phyloP scores from a whole-genome alignment of 2,113 vertebrate species.

The Strix uralensis region DNA sequence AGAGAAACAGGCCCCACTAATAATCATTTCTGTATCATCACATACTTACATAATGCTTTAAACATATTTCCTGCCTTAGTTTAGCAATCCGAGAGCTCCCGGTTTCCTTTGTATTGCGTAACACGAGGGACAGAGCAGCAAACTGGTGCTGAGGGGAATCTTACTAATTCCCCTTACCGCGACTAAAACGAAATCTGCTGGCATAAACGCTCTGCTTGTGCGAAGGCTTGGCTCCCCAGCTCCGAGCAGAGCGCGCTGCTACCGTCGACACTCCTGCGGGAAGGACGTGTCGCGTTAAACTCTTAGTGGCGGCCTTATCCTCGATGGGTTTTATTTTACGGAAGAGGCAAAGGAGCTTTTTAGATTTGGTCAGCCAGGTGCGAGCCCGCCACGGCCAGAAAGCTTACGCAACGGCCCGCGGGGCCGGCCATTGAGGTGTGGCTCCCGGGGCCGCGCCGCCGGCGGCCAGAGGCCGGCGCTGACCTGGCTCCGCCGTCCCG shows the following conservation, averaged over 20 bases:
- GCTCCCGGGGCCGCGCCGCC: not conserved
- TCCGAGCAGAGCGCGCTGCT: accelerated
- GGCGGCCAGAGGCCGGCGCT: not conserved
- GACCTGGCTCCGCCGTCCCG: not conserved
- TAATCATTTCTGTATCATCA: not conserved
- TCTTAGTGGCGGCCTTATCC: not conserved
- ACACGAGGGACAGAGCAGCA: not conserved
- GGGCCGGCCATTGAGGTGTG: not conserved
- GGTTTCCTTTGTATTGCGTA: not conserved
- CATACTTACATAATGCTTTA: not conserved
- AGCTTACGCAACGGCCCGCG: not conserved
- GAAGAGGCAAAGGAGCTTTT: not conserved
- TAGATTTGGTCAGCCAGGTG: not conserved
- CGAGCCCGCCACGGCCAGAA: not conserved
- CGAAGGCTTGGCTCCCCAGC: not conserved
- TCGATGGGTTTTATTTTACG: not conserved
- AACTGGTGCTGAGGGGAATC: not conserved
- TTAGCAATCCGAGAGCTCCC: not conserved
- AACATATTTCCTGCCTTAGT: slow-evolving; percentile 4
- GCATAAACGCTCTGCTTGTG: accelerated
- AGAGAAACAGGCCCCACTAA: not conserved
- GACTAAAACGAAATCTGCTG: not conserved
- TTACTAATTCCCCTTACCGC: not conserved
- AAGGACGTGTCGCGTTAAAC: accelerated
- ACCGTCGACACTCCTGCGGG: accelerated